phyloP scores from a whole-genome alignment of 1,140 invertebrate species.

The Acromyrmex heyeri region DNA sequence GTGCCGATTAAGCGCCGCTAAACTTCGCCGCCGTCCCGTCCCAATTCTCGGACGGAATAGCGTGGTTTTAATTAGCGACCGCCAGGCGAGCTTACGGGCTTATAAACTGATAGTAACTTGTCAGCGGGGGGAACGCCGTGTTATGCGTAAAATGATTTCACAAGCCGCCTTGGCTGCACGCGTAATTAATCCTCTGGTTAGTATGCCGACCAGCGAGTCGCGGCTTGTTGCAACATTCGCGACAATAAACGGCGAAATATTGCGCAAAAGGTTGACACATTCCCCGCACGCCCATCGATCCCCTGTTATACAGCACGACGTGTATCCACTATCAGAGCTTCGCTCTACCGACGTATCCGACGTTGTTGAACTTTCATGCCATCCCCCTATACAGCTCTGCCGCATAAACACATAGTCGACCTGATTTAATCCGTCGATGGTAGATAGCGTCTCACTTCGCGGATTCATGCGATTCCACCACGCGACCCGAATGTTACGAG shows the following conservation, averaged over 20 bases:
- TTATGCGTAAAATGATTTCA: slow-evolving; percentile 41
- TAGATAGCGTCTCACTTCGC: slow-evolving; percentile 67
- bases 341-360: slow-evolving; percentile 43
- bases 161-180: slow-evolving; percentile 42
- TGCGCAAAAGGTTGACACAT: slow-evolving; percentile 71
- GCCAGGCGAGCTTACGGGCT: slow-evolving; percentile 47
- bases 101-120: slow-evolving; percentile 58
- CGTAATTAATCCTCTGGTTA: slow-evolving; percentile 77
- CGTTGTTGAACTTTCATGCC: slow-evolving; percentile 72
- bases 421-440: slow-evolving; percentile 73
- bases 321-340: slow-evolving; percentile 47
- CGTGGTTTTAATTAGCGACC: slow-evolving; percentile 53
- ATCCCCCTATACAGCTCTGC: slow-evolving; percentile 2
- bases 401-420: slow-evolving; percentile 66
- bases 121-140: slow-evolving; percentile 17
- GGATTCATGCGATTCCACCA: slow-evolving; percentile 35
- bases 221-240: slow-evolving; percentile 70
- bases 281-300: background rate
- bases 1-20: slow-evolving; percentile 8
- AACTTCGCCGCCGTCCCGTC: background rate
- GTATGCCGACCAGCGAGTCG: slow-evolving; percentile 73
- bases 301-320: background rate
- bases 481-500: slow-evolving; percentile 30
- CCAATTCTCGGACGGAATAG: slow-evolving; percentile 39
- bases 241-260: slow-evolving; percentile 76